Percentiles rank a stretch among this genome's conserved stretches.
These are phyloP conservation scores for Oostethus manadensis DNA, from an alignment of 2,113 vertebrate species.

Conservation along the genomic window DNA sequence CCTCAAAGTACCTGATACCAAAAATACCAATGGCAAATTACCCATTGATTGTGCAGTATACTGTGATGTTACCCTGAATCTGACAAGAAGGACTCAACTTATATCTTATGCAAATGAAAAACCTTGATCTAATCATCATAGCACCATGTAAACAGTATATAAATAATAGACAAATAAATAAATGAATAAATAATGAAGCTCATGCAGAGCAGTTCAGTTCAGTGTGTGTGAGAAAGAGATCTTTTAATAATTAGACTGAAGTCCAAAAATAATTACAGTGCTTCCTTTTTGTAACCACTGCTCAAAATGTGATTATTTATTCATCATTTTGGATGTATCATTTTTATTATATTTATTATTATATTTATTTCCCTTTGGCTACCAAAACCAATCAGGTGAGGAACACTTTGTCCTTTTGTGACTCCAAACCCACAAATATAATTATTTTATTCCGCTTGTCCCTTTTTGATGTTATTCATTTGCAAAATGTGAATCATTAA, in stretches of 20 bases:
- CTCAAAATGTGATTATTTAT: too few species aligned
- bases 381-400: too few species aligned
- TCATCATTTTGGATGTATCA: too few species aligned
- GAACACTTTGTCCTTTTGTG: too few species aligned
- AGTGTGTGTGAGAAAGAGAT: neutral
- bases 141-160: neutral
- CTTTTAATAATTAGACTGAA: neutral
- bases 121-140: neutral
- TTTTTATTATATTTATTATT: too few species aligned
- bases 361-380: too few species aligned
- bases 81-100: conserved; percentile 1
- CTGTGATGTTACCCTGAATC: conserved; percentile 11
- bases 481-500: too few species aligned
- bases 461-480: too few species aligned
- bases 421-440: too few species aligned
- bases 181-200: neutral
- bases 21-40: conserved; percentile 15
- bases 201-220: neutral
- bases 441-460: too few species aligned
- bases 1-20: conserved; percentile 5
- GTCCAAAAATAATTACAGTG: too few species aligned
- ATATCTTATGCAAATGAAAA: conserved; percentile 4
- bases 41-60: neutral
- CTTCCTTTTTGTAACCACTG: too few species aligned
- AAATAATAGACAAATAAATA: neutral